Evolutionary conservation across 2,888 invertebrate genomes (phyloP).

Genomic region (Liposcelis brunnea): DNA sequence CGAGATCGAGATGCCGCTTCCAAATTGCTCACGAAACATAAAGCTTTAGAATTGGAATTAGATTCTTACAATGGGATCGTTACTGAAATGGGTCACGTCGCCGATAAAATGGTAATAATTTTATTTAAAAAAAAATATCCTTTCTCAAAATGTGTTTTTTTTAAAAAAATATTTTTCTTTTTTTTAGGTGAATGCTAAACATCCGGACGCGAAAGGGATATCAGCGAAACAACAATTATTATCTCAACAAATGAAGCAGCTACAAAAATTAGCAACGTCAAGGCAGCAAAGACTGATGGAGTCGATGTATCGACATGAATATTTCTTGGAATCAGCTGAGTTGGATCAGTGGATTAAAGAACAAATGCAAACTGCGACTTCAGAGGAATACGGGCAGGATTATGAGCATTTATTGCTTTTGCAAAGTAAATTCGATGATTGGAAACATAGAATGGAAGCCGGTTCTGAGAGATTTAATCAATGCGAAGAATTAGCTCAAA

Average conservation of each 20-base stretch:
- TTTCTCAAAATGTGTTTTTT: too few species aligned
- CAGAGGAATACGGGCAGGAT: constrained; percentile 89
- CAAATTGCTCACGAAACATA: constrained; percentile 85
- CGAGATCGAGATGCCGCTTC: constrained; percentile 79
- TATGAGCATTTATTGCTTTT: constrained; percentile 75
- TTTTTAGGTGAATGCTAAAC: constrained; percentile 37
- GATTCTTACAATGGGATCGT: constrained; percentile 85
- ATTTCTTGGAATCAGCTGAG: constrained; percentile 76
- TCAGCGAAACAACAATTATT: constrained; percentile 56
- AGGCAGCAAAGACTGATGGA: constrained; percentile 78
- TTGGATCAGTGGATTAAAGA: constrained; percentile 86
- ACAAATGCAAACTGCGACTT: constrained; percentile 71
- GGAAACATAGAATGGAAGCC: constrained; percentile 76
- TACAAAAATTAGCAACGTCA: constrained; percentile 62
- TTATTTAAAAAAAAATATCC: background rate
- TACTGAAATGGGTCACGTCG: constrained; percentile 80
- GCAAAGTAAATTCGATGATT: constrained; percentile 81
- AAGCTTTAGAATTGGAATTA: constrained; percentile 76
- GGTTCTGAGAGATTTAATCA: constrained; percentile 81
- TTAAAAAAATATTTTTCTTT: too few species aligned
- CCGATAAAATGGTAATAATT: constrained; percentile 50
- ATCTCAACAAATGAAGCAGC: constrained; percentile 56
- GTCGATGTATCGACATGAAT: constrained; percentile 79
- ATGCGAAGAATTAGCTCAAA: constrained; percentile 78
- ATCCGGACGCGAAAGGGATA: constrained; percentile 71